phyloP scores from a whole-genome alignment of 2,888 invertebrate species.

The Caenorhabditis wallacei region DNA sequence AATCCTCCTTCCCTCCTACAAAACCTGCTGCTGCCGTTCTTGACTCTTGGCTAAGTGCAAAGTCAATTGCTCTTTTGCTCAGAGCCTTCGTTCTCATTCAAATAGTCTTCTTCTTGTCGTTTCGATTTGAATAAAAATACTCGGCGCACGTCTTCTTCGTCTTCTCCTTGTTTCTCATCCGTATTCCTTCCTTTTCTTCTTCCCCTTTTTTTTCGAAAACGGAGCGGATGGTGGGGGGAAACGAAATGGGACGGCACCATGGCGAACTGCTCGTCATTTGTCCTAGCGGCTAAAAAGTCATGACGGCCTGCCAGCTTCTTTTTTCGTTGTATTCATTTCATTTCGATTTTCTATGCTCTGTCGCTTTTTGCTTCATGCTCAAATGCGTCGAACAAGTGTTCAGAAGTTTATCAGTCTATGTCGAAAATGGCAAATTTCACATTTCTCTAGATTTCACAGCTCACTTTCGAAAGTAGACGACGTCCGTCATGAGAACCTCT shows the following conservation, averaged over 20 bases:
- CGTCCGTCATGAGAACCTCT: background rate
- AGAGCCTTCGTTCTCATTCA: constrained; percentile 26
- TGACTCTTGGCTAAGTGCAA: constrained; percentile 20
- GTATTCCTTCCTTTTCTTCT: background rate
- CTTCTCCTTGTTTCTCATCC: constrained; percentile 23
- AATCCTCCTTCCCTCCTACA: no score
- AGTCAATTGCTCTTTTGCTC: constrained; percentile 14
- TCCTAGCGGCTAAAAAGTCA: constrained; percentile 23
- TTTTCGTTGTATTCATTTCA: constrained; percentile 11
- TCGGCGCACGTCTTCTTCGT: background rate
- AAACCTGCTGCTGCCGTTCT: constrained; percentile 22
- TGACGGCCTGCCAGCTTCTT: constrained; percentile 11
- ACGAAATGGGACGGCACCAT: constrained; percentile 24
- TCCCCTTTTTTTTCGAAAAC: background rate
- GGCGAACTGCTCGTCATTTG: constrained; percentile 45
- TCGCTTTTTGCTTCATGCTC: constrained; percentile 11
- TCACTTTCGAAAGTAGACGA: background rate
- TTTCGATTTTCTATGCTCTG: constrained; percentile 39
- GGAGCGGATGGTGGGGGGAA: background rate
- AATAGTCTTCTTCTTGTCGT: constrained; percentile 29
- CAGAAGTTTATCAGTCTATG: background rate
- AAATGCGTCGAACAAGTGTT: background rate
- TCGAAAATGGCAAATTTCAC: background rate
- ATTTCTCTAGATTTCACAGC: no score
- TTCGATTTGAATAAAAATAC: constrained; percentile 33